Evolutionary conservation across 1,140 invertebrate genomes (phyloP).

Genomic region (Pantala flavescens): DNA sequence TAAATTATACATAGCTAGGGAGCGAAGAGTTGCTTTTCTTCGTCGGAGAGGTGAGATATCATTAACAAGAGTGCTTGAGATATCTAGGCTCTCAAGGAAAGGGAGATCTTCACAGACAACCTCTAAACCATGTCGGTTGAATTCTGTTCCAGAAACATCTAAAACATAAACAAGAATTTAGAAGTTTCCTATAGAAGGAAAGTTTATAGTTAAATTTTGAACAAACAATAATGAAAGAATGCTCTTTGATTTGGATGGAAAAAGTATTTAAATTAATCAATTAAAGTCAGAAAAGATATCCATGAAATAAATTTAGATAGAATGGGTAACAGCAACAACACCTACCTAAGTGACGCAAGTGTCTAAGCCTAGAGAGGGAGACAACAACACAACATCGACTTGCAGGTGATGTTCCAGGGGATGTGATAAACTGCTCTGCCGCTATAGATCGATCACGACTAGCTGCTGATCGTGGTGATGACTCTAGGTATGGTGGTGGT

Average conservation of each 20-base stretch:
- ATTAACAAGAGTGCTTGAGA: conserved; percentile 56
- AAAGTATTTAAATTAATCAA: too few relatives aligned
- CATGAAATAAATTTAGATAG: too few relatives aligned
- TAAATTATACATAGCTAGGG: conserved; percentile 54
- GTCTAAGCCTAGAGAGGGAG: conserved; percentile 45
- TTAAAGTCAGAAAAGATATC: too few relatives aligned
- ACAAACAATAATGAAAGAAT: too few relatives aligned
- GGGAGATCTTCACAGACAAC: conserved; percentile 60
- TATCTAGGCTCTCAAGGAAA: conserved; percentile 54
- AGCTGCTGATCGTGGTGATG: neutral
- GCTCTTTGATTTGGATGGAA: too few relatives aligned
- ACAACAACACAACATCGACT: conserved; percentile 40
- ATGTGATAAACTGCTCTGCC: neutral
- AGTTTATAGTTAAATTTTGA: too few relatives aligned
- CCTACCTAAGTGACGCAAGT: conserved; percentile 39
- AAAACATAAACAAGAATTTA: conserved; percentile 26
- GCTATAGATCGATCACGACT: conserved; percentile 28
- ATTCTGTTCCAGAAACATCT: conserved; percentile 62
- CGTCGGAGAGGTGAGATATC: conserved; percentile 50
- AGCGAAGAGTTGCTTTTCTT: conserved; percentile 47
- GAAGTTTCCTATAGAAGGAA: too few relatives aligned
- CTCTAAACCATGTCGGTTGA: conserved; percentile 55
- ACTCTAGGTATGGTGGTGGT: neutral
- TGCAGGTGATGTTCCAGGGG: neutral
- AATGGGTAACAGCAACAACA: neutral